Conservation (phyloP, 2,888 invertebrate species). For the Dorcus parallelipipedus region DNA sequence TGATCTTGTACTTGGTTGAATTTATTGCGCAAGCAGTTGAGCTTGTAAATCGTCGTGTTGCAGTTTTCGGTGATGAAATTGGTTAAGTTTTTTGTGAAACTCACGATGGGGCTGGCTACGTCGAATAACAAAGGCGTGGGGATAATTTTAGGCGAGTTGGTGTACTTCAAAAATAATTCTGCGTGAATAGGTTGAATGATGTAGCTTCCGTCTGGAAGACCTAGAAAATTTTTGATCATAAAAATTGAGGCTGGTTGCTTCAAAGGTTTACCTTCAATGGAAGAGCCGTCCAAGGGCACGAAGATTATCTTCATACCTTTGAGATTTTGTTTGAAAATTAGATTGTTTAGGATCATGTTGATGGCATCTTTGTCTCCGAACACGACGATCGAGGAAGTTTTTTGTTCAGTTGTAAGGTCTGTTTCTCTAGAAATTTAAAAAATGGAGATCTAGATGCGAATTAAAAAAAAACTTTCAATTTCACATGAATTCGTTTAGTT, state of each 20-base stretch:
- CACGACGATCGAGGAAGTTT: slow-evolving; percentile 30
- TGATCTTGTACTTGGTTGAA: not conserved
- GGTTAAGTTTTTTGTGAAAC: slow-evolving; percentile 31
- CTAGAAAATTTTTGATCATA: slow-evolving; percentile 30
- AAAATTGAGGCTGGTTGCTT: not conserved
- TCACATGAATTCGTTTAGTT: too few relatives aligned
- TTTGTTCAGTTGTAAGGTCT: not conserved
- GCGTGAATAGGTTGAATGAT: slow-evolving; percentile 38
- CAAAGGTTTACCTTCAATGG: slow-evolving; percentile 18
- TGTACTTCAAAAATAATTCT: slow-evolving; percentile 27
- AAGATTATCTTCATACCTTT: slow-evolving; percentile 18
- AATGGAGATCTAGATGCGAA: too few relatives aligned
- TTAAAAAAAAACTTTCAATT: too few relatives aligned
- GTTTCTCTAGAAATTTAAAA: not conserved
- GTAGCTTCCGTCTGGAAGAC: slow-evolving; percentile 38
- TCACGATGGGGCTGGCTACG: slow-evolving; percentile 39
- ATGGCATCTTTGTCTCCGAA: slow-evolving; percentile 30
- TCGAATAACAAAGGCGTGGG: slow-evolving; percentile 43
- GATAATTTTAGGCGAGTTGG: slow-evolving; percentile 31
- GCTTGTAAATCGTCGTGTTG: slow-evolving; percentile 37
- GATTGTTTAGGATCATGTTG: slow-evolving; percentile 13
- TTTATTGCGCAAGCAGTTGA: slow-evolving; percentile 35
- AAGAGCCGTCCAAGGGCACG: slow-evolving; percentile 22
- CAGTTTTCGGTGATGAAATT: slow-evolving; percentile 34
- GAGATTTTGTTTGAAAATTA: not conserved